Base-by-base conservation (phyloP, 2,797 vertebrate species). In the Enteromius argenteus region DNA sequence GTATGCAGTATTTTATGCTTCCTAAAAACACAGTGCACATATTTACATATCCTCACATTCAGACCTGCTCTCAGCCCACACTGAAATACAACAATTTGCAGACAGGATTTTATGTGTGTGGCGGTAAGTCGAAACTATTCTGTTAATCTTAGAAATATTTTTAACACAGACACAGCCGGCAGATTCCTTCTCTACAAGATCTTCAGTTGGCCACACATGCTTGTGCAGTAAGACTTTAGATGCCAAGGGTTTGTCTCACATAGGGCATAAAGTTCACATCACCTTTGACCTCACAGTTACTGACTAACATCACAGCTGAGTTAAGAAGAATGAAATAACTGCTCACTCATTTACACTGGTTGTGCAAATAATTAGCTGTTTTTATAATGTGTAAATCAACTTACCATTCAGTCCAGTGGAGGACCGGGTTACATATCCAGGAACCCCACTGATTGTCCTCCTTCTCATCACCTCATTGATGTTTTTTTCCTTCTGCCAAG, bases 321-420 rank as follows among this genome's bases (percentile, higher is more conserved):
- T 53, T 30, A 3, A 74, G 21, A 56, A 21, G 49, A 76, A 44
- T 32, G 0, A 35, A n/a, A 56, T 8, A 76, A 37, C 69, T 64
- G 17, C 23, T 53, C 21, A 21, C 32, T 67, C 44, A 14, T 67
- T 32, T 56, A 68, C 17, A 68, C 23, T 30, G 30, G 44, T 32
- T 72, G 10, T 27, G 71, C 15, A 13, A 49, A 49, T 15, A 32
- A 11, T 4, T 39, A 19, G 3, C 30, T 53, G 14, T 37, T 58
- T 58, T 71, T 75, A 60, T 56, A 66, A 32, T 44, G 53, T 32
- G n/a, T 10, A 77, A 32, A 14, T 62, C 21, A 64, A 86, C 94
- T 95, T 88, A 95, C 95, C 93, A 0, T 89, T 84, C 44, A 86
- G 74, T 73, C 66, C 73, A 90, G 86, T 85, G 85, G 81, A 83